Conservation (phyloP, 2,113 vertebrate species). For the Amphilophus citrinellus region DNA sequence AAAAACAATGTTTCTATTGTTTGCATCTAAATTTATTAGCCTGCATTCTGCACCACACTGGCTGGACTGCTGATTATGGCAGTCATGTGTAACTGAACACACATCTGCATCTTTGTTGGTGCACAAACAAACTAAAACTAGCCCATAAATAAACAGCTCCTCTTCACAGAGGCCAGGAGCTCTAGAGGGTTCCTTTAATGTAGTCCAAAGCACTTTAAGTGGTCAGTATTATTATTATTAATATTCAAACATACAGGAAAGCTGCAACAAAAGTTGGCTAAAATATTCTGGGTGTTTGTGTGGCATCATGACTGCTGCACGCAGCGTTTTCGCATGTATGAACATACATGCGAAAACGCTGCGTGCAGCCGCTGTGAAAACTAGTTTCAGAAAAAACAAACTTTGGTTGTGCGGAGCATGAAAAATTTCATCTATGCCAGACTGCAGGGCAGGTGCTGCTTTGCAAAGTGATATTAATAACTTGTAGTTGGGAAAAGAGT, state of each 20-base stretch:
- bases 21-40: neutral
- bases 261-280: neutral
- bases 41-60: neutral
- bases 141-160: neutral
- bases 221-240: neutral
- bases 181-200: neutral
- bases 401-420: neutral
- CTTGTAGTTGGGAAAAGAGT: neutral
- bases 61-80: neutral
- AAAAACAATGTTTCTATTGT: neutral
- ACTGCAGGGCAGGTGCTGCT: slow-evolving; percentile 49
- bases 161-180: neutral
- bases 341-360: neutral
- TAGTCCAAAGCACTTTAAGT: neutral
- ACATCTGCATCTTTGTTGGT: neutral
- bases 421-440: neutral
- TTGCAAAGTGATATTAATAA: slow-evolving; percentile 42
- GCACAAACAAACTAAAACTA: neutral
- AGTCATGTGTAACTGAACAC: neutral
- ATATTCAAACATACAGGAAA: too few relatives aligned
- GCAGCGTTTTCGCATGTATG: too few relatives aligned
- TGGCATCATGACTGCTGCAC: too few relatives aligned
- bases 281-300: neutral
- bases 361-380: neutral
- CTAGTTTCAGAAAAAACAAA: slow-evolving; percentile 36